These are phyloP conservation scores for Nephila pilipes DNA, from an alignment of 1,140 invertebrate genomes.

Conservation along the genomic window DNA sequence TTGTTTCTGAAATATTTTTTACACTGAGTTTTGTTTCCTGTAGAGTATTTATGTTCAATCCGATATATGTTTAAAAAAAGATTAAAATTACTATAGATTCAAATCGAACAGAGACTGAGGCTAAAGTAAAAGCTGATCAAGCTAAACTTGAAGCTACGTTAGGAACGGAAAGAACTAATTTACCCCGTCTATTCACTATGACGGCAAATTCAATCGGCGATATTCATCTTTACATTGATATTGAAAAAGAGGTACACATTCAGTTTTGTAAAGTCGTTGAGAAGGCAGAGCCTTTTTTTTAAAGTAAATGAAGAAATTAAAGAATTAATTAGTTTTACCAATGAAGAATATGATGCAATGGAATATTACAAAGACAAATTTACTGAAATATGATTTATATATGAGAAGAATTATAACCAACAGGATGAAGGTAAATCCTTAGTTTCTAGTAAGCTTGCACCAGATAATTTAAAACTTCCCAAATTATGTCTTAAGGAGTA, in stretches of 20 bases:
- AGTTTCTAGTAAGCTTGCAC: not conserved
- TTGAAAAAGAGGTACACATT: not conserved
- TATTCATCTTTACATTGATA: not conserved
- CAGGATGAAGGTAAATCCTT: not conserved
- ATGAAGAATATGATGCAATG: conserved; percentile 31
- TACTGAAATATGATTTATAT: not conserved
- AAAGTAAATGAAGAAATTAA: conserved; percentile 15
- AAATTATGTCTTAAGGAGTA: not conserved
- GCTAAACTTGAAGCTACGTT: no score
- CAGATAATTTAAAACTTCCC: not conserved
- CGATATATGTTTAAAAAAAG: not conserved
- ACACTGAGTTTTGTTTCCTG: not conserved
- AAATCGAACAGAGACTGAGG: not conserved
- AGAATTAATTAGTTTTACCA: not conserved
- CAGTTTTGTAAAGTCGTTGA: not conserved
- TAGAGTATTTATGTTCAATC: not conserved
- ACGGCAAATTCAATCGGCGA: no score
- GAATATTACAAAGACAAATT: not conserved
- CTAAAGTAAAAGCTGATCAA: no score
- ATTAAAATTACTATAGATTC: not conserved
- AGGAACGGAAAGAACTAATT: no score
- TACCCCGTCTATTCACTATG: no score
- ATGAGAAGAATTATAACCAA: not conserved
- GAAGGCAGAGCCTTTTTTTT: not conserved
- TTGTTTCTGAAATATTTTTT: not conserved